Base-by-base conservation (phyloP, 1,140 invertebrate species). In the Amyelois transitella region DNA sequence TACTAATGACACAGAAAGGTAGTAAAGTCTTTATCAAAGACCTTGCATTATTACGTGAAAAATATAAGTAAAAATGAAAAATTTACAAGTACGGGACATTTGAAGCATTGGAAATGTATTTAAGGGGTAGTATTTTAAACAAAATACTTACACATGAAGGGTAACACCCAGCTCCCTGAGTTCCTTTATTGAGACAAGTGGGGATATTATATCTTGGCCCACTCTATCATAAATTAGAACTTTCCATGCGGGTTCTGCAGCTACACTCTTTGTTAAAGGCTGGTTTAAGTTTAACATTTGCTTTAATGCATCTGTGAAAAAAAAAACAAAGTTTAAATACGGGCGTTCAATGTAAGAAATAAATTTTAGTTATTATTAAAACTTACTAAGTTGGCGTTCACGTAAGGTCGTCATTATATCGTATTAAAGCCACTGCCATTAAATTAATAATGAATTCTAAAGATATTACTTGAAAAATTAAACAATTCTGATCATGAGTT, bases 151-250 rank as follows among this genome's bases (percentile, higher is more conserved):
- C 95, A 99, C 93, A 91, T 99, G 97, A 53, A 99, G 90, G 45
- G 99, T 99, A 12, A 99, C 96, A 58, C 98, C 98, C 66, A 98
- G 88, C 86, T 99, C 97, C 75, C 98, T 85, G 1, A 99, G 89
- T 81, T 99, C 98, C 88, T 98, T 99, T 0, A 99, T 94, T 38
- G 96, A 96, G 73, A 99, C 92, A 47, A 99, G 86, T 2, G 98
- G 98, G 14, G 98, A 99, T 69, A 99, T 98, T 45, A 99, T 99
- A 81, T 99, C 98, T 89, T 99, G 98, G 5, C 98, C 98, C 69
- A 94, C 93, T 70, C 95, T 92, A 87, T 99, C 99, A 78, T 99
- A 99, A 54, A 99, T 93, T 44, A 99, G 89, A 59, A 99, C 92
- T 90, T 98, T 98, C 97, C 97, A 99, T 28, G 94, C 93, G 25